phyloP scores from a whole-genome alignment of 35 echinoderm and acorn worm species.

The Patiria miniata region DNA sequence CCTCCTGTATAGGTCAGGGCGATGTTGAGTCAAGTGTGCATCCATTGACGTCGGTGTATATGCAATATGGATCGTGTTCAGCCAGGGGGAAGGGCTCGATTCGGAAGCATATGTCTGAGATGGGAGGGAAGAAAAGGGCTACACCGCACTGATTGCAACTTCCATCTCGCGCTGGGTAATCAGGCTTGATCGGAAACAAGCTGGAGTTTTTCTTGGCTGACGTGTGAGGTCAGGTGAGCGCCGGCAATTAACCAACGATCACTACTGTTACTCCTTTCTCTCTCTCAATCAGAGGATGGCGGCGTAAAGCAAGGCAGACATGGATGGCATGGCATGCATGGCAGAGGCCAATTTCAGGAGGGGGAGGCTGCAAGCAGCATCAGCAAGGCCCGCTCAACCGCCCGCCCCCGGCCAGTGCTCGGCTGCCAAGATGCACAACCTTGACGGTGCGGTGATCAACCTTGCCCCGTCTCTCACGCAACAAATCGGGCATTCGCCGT shows the following conservation, averaged over 20 bases:
- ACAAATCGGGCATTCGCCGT: constrained; percentile 30
- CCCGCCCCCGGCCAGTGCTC: neutral
- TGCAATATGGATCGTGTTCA: constrained; percentile 27
- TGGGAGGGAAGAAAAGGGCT: neutral
- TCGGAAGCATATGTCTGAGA: constrained; percentile 15
- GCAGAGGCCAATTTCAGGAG: too few relatives aligned
- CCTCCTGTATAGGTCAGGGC: neutral
- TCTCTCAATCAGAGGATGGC: neutral
- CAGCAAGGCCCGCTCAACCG: neutral
- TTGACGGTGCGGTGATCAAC: constrained; percentile 26
- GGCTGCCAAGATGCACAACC: neutral
- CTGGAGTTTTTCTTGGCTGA: constrained; percentile 27
- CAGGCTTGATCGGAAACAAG: constrained; percentile 24
- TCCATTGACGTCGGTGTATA: constrained; percentile 27
- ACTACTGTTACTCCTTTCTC: neutral
- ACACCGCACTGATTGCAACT: constrained; percentile 9
- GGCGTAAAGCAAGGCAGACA: neutral
- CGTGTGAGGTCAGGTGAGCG: constrained; percentile 31
- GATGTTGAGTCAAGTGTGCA: neutral
- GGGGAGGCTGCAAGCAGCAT: too few relatives aligned
- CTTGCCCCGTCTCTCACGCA: constrained; percentile 18
- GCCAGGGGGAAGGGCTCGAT: constrained; percentile 9
- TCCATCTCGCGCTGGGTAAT: constrained; percentile 19
- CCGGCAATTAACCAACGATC: constrained; percentile 21
- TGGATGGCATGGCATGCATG: too few relatives aligned